A percentile compares a stretch with the other conserved stretches of the same genome.
phyloP scores from a whole-genome alignment of 2,113 vertebrate species.

The Arvicanthis niloticus region DNA sequence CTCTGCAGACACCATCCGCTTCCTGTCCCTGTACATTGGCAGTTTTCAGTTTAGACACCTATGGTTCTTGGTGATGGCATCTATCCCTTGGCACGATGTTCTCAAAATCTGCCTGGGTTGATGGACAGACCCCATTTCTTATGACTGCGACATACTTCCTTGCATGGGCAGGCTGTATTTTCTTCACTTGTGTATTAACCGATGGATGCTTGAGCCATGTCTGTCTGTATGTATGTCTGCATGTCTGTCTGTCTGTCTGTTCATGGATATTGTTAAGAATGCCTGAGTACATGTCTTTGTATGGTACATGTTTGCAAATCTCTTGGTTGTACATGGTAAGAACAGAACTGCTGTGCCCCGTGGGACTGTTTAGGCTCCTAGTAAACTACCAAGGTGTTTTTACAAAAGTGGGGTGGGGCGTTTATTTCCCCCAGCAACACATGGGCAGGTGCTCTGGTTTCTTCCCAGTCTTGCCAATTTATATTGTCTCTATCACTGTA shows the following conservation, averaged over 20 bases:
- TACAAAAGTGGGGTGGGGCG: neutral
- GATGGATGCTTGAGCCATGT: neutral
- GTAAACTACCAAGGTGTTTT: neutral
- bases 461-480: neutral
- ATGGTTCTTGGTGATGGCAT: neutral
- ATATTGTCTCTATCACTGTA: fast-evolving
- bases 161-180: fast-evolving
- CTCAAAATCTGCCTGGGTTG: neutral
- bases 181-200: neutral
- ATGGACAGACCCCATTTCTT: fast-evolving
- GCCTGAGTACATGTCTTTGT: too few relatives aligned
- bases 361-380: neutral
- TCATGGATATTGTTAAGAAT: neutral
- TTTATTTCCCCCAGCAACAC: neutral
- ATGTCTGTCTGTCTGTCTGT: neutral
- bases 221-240: neutral
- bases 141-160: neutral
- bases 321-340: neutral
- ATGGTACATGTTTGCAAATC: neutral
- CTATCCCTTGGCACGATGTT: neutral
- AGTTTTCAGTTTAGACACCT: neutral
- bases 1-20: neutral
- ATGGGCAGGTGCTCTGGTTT: fast-evolving
- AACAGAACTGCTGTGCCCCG: neutral
- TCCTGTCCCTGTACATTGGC: neutral